These are phyloP conservation scores for Dreissena rostriformis DNA, from an alignment of 1,140 invertebrate species.

Conservation along the genomic window DNA sequence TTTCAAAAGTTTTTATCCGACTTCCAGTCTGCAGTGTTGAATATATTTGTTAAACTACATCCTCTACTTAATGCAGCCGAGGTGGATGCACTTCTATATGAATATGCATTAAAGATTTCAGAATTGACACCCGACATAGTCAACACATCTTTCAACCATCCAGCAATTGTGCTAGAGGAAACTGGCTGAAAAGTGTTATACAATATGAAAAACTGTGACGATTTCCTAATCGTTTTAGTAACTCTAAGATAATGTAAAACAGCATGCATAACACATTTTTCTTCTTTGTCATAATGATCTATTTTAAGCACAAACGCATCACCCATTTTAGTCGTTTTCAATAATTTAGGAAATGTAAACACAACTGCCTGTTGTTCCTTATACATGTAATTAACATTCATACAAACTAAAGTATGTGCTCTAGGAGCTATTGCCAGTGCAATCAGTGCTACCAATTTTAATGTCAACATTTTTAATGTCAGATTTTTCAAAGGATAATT, in stretches of 20 bases:
- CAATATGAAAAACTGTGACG: conserved; percentile 15
- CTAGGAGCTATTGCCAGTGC: conserved; percentile 43
- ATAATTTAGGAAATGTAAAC: not conserved
- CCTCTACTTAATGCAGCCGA: conserved; percentile 12
- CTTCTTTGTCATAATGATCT: not conserved
- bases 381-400: conserved; percentile 40
- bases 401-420: conserved; percentile 36
- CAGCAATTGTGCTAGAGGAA: not conserved
- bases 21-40: not conserved
- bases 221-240: conserved; percentile 36
- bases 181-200: not conserved
- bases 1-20: conserved; percentile 21
- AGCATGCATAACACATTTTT: conserved; percentile 23
- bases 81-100: not conserved
- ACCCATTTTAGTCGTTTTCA: conserved; percentile 26
- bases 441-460: conserved; percentile 20
- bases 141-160: conserved; percentile 14
- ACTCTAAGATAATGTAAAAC: conserved; percentile 35
- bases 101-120: not conserved
- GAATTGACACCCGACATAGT: not conserved
- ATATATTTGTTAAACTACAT: conserved; percentile 5
- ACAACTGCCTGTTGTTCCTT: not conserved
- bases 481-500: conserved; percentile 26
- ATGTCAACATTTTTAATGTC: conserved; percentile 42
- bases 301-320: not conserved